These are phyloP conservation scores for Drosophila insularis DNA, from an alignment of 1,140 invertebrate genomes.

Conservation along the genomic window DNA sequence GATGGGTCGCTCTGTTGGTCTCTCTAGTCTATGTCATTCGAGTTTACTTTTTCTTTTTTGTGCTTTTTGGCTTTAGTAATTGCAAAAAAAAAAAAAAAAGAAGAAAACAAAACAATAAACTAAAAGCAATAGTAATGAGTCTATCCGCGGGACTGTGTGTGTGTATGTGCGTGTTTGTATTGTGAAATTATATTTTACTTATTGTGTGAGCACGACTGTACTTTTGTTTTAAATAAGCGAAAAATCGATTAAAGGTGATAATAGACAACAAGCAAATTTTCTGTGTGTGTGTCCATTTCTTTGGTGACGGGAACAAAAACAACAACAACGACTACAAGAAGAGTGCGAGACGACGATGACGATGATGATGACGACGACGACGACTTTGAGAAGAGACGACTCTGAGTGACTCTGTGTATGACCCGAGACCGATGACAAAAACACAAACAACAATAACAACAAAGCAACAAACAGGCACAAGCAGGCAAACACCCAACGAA, in stretches of 20 bases:
- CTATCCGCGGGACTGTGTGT: constrained; percentile 38
- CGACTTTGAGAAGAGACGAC: neutral
- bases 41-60: constrained; percentile 60
- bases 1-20: constrained; percentile 3
- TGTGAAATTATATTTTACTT: constrained; percentile 74
- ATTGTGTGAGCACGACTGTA: constrained; percentile 69
- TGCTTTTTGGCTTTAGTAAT: constrained; percentile 63
- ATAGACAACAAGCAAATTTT: constrained; percentile 79
- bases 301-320: constrained; percentile 58
- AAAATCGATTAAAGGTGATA: constrained; percentile 81
- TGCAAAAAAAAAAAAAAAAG: constrained; percentile 57
- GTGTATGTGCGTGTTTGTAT: constrained; percentile 57
- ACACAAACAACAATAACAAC: constrained; percentile 17
- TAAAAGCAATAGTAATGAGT: constrained; percentile 74
- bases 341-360: constrained; percentile 7
- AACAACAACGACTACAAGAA: constrained; percentile 12
- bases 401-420: constrained; percentile 44
- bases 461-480: too few species aligned
- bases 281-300: constrained; percentile 61
- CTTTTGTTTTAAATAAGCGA: constrained; percentile 80
- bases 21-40: constrained; percentile 56
- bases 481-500: neutral
- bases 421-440: constrained; percentile 51
- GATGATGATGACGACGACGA: constrained; percentile 1
- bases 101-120: constrained; percentile 61